A percentile compares a stretch with the other conserved stretches of the same genome.
Evolutionary conservation across 2,888 invertebrate genomes (phyloP).

Genomic region (Mylabris sibirica): DNA sequence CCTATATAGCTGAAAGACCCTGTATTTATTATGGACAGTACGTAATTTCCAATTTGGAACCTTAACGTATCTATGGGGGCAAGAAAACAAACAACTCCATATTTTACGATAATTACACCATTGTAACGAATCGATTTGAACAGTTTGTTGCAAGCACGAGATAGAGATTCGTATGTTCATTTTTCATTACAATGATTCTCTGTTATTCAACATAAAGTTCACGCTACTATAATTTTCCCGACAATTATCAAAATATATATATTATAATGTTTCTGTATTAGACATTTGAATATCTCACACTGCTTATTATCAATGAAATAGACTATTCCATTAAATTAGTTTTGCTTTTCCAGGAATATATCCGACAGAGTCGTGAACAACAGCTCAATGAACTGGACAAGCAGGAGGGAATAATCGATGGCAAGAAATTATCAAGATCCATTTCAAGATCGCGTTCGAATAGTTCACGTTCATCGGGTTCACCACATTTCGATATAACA

Average conservation of each 20-base stretch:
- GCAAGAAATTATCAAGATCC: slow-evolving; percentile 30
- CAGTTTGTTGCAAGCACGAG: too few species aligned
- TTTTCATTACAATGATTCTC: too few species aligned
- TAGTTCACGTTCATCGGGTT: slow-evolving; percentile 51
- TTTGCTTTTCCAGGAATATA: slow-evolving; percentile 68
- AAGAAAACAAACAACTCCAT: too few species aligned
- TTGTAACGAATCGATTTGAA: background rate
- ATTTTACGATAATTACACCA: too few species aligned
- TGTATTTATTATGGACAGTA: too few species aligned
- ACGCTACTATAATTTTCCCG: background rate
- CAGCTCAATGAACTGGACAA: slow-evolving; percentile 74
- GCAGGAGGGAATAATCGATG: slow-evolving; percentile 30
- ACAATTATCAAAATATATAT: background rate
- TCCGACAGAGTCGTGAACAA: slow-evolving; percentile 81
- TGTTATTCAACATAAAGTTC: background rate
- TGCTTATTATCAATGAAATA: background rate
- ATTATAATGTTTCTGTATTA: too few species aligned
- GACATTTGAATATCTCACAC: background rate
- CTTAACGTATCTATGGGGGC: too few species aligned
- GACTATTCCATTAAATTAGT: background rate
- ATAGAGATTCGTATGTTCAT: background rate
- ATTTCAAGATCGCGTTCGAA: slow-evolving; percentile 48
- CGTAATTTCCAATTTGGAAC: too few species aligned
- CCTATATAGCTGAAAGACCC: too few species aligned
- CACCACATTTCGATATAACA: slow-evolving; percentile 49